A percentile compares a stretch with the other conserved stretches of the same genome.
Conservation (phyloP, 2,113 vertebrate genomes). For the Balaeniceps rex region DNA sequence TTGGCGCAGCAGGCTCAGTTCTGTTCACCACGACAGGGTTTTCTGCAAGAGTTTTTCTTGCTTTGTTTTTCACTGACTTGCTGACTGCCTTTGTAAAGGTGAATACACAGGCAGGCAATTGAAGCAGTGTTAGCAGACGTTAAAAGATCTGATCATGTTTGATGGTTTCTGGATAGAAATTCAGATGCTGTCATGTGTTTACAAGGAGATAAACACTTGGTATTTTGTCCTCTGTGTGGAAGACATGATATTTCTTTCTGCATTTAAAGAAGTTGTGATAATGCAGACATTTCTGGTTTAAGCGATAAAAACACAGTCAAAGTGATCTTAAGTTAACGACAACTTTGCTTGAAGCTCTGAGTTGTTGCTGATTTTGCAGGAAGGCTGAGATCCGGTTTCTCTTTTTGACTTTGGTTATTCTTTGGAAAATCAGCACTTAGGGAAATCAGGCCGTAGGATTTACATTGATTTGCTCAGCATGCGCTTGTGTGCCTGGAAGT, state of each 20-base stretch:
- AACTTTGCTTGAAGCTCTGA: not conserved
- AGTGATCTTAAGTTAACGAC: not conserved
- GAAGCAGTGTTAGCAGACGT: not conserved
- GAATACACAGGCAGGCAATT: not conserved
- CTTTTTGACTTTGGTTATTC: not conserved
- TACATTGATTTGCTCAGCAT: not conserved
- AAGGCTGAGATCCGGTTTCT: not conserved
- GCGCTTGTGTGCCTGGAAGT: not conserved
- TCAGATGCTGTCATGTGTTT: not conserved
- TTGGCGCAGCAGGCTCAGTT: accelerated
- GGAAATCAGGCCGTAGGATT: not conserved
- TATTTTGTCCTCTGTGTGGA: not conserved
- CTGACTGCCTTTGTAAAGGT: not conserved
- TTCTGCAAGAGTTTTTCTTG: not conserved
- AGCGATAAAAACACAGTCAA: not conserved
- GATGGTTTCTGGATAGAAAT: not conserved
- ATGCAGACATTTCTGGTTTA: not conserved
- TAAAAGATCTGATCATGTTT: not conserved
- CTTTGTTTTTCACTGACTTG: not conserved
- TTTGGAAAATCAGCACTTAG: not conserved
- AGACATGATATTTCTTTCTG: not conserved
- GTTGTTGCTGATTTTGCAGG: not conserved
- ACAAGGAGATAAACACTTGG: not conserved
- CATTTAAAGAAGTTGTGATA: not conserved
- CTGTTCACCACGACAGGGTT: not conserved